These are phyloP conservation scores for Tupaia tana DNA, from an alignment of 2,113 vertebrate species.

Conservation along the genomic window DNA sequence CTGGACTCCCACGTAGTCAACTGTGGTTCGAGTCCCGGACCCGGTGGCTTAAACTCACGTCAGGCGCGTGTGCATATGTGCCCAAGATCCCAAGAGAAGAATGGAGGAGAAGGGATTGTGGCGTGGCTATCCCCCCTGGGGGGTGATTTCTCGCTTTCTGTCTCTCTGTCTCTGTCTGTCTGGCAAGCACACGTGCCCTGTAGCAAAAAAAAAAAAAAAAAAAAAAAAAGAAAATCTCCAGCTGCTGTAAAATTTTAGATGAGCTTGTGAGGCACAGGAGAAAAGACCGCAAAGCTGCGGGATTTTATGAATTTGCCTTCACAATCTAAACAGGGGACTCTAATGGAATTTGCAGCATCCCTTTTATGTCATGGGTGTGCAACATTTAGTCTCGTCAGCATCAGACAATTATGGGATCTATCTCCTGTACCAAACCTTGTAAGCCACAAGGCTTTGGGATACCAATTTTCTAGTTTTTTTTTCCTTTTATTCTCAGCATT, in stretches of 20 bases:
- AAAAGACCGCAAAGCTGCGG: neutral
- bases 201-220: no score
- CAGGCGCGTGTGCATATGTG: no score
- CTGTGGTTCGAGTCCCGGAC: no score
- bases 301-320: slow-evolving; percentile 24
- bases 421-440: neutral
- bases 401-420: neutral
- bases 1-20: no score
- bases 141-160: no score
- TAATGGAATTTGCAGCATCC: neutral
- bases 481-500: slow-evolving; percentile 30
- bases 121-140: no score
- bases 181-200: no score
- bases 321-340: neutral
- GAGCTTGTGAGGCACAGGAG: rapidly evolving
- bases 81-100: no score
- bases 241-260: neutral
- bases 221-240: neutral
- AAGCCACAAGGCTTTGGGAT: neutral
- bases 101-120: no score
- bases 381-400: neutral
- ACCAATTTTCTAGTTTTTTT: neutral
- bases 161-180: no score
- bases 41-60: no score
- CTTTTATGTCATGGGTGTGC: neutral